Evolutionary conservation across 2,888 invertebrate species (phyloP).

Genomic region (Macaria notata): DNA sequence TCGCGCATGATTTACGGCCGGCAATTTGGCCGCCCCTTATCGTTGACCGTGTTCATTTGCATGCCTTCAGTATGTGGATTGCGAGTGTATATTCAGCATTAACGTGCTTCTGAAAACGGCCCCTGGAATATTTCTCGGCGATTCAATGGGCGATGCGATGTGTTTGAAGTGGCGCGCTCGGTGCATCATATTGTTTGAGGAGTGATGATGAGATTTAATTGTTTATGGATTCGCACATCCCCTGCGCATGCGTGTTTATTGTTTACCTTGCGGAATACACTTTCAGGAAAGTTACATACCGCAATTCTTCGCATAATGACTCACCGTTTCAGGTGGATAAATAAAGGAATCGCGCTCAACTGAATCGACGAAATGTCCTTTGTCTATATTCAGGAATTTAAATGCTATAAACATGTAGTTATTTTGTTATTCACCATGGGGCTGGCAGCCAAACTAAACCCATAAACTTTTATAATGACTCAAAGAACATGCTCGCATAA

Average conservation of each 20-base stretch:
- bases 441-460: background rate
- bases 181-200: constrained; percentile 42
- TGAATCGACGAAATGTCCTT: constrained; percentile 7
- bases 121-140: constrained; percentile 41
- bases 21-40: constrained; percentile 54
- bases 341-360: constrained; percentile 11
- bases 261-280: constrained; percentile 47
- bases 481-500: background rate
- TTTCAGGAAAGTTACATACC: constrained; percentile 35
- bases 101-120: constrained; percentile 33
- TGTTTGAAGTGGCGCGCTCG: constrained; percentile 52
- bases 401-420: background rate
- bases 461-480: constrained; percentile 7
- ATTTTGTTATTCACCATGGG: background rate
- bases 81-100: constrained; percentile 31
- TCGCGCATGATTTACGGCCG: constrained; percentile 48
- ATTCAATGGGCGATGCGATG: constrained; percentile 37
- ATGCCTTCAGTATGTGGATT: constrained; percentile 42
- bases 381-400: constrained; percentile 4
- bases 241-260: constrained; percentile 46
- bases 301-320: constrained; percentile 31
- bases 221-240: constrained; percentile 57
- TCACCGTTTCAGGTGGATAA: constrained; percentile 32
- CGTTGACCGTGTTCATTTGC: constrained; percentile 53
- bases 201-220: constrained; percentile 56